Conservation (phyloP, 2,888 invertebrate genomes). For the Rhodophaea formosa region DNA sequence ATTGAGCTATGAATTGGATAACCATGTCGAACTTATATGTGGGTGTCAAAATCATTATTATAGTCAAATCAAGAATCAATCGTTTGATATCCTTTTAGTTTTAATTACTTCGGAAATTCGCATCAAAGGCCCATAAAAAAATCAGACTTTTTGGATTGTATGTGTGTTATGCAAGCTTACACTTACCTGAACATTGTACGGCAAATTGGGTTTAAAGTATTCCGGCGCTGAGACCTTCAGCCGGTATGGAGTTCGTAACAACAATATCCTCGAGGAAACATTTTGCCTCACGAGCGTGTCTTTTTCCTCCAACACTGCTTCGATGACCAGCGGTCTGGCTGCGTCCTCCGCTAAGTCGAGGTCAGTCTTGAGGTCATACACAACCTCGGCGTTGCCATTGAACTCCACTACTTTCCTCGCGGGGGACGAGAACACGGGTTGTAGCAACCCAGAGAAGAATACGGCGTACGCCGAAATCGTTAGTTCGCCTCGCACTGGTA, state of each 20-base stretch:
- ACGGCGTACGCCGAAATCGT: constrained; percentile 92
- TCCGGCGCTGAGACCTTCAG: constrained; percentile 92
- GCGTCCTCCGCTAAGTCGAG: constrained; percentile 88
- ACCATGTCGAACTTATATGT: constrained; percentile 8
- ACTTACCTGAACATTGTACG: constrained; percentile 88
- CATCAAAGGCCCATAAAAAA: too few relatives aligned
- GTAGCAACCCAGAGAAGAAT: constrained; percentile 88
- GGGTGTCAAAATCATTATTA: background rate
- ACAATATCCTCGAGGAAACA: constrained; percentile 82
- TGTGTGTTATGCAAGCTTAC: background rate
- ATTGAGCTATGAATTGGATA: constrained; percentile 22
- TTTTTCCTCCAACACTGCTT: constrained; percentile 94
- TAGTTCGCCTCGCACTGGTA: constrained; percentile 92
- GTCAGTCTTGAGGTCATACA: constrained; percentile 88
- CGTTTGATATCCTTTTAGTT: background rate
- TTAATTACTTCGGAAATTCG: background rate
- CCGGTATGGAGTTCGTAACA: constrained; percentile 78
- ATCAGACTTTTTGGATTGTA: background rate
- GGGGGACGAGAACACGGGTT: constrained; percentile 87
- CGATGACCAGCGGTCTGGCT: constrained; percentile 90
- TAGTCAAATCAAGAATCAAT: background rate
- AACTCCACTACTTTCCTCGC: constrained; percentile 86
- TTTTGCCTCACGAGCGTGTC: constrained; percentile 92
- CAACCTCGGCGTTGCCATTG: constrained; percentile 84
- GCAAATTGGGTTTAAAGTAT: constrained; percentile 93